These are phyloP conservation scores for Danionella dracula DNA, from an alignment of 2,797 vertebrate genomes.

Conservation along the genomic window DNA sequence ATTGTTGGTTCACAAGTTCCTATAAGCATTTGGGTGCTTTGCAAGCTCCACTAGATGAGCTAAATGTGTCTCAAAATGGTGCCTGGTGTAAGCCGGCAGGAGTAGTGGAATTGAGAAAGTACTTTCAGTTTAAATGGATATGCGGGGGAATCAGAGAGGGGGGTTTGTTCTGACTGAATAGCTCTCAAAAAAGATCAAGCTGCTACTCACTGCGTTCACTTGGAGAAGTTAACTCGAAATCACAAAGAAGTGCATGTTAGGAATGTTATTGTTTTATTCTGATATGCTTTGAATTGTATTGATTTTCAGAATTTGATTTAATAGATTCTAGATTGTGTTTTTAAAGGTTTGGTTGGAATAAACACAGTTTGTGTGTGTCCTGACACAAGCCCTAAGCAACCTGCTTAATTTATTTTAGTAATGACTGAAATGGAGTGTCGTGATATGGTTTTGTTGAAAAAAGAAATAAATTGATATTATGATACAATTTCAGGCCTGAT, in stretches of 20 bases:
- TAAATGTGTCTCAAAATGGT: conserved; percentile 19
- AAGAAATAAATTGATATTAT: background rate
- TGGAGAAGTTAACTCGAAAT: background rate
- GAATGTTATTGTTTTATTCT: background rate
- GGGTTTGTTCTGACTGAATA: conserved; percentile 17
- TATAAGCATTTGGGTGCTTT: conserved; percentile 14
- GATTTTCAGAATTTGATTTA: background rate
- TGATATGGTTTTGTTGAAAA: background rate
- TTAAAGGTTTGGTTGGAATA: background rate
- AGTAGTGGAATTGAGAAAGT: background rate
- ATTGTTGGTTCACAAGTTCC: conserved; percentile 3
- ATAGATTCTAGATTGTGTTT: too few species aligned
- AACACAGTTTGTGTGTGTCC: background rate
- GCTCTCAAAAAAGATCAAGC: conserved; percentile 12
- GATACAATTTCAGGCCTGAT: background rate
- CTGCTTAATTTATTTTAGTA: background rate
- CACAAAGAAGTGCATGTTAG: background rate
- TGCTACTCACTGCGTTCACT: background rate
- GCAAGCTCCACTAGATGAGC: conserved; percentile 8
- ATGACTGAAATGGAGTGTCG: background rate
- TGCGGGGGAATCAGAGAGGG: background rate
- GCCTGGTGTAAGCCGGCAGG: background rate
- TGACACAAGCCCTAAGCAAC: background rate
- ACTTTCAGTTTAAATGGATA: conserved; percentile 13
- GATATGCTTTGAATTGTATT: too few species aligned